phyloP scores from a whole-genome alignment of 2,113 vertebrate species.

The Sterna hirundo region DNA sequence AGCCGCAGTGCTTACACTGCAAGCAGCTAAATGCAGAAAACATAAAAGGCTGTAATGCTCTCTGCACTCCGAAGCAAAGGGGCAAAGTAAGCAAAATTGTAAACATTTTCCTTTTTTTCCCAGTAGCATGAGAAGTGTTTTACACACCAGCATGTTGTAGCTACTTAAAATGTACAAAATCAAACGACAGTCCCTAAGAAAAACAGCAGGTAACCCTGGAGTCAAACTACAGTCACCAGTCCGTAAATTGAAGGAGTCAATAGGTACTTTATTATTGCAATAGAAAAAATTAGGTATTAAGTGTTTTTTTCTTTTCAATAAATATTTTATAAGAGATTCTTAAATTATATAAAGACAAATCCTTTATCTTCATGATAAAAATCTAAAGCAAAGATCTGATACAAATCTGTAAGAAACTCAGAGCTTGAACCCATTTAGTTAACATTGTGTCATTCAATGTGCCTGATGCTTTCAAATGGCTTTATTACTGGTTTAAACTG shows the following conservation, averaged over 20 bases:
- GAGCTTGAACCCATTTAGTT: background rate
- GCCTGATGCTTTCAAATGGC: background rate
- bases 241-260: slow-evolving; percentile 6
- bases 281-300: background rate
- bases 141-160: background rate
- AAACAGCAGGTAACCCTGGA: slow-evolving; percentile 9
- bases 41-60: slow-evolving; percentile 17
- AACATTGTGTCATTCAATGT: background rate
- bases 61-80: background rate
- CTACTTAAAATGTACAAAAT: slow-evolving; percentile 35
- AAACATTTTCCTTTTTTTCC: background rate
- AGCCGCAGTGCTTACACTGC: slow-evolving; percentile 16
- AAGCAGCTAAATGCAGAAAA: slow-evolving; percentile 37
- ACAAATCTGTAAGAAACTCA: background rate
- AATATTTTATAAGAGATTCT: background rate
- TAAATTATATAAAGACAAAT: background rate
- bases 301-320: background rate
- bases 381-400: background rate
- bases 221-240: background rate
- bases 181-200: background rate
- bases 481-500: slow-evolving; percentile 34
- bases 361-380: background rate
- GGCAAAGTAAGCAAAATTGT: slow-evolving; percentile 5
- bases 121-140: background rate
- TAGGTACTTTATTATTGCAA: background rate